A percentile compares a stretch with the other conserved stretches of the same genome.
phyloP scores from a whole-genome alignment of 2,888 invertebrate genomes.

The Temnothorax rugatulus region DNA sequence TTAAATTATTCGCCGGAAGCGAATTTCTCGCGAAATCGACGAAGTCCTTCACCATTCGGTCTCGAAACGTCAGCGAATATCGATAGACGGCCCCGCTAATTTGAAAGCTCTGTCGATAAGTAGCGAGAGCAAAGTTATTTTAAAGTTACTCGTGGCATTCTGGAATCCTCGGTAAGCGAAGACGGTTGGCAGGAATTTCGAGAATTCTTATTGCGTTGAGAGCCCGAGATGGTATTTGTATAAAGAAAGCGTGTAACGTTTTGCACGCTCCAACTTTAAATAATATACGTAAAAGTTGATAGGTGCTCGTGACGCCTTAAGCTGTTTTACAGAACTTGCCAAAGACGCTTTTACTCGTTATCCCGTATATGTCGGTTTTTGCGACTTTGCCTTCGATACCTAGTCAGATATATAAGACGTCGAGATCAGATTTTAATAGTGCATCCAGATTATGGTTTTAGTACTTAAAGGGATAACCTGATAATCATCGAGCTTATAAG shows the following conservation, averaged over 20 bases:
- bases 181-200: constrained; percentile 18
- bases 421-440: background rate
- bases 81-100: constrained; percentile 31
- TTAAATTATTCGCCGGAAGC: background rate
- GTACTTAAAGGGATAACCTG: background rate
- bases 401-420: background rate
- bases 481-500: background rate
- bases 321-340: background rate
- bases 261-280: background rate
- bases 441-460: background rate
- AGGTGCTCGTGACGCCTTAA: background rate
- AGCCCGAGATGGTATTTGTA: constrained; percentile 20
- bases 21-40: constrained; percentile 28
- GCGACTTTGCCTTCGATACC: background rate
- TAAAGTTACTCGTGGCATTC: constrained; percentile 29
- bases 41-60: background rate
- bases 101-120: constrained; percentile 50
- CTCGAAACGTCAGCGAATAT: constrained; percentile 9
- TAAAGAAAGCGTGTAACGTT: constrained; percentile 22
- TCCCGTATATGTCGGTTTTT: background rate
- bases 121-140: constrained; percentile 32
- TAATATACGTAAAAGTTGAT: constrained; percentile 11
- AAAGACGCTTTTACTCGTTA: background rate
- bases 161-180: constrained; percentile 27
- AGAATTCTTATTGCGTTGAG: constrained; percentile 39